These are phyloP conservation scores for Atta texana DNA, from an alignment of 1,140 invertebrate species.

Conservation along the genomic window DNA sequence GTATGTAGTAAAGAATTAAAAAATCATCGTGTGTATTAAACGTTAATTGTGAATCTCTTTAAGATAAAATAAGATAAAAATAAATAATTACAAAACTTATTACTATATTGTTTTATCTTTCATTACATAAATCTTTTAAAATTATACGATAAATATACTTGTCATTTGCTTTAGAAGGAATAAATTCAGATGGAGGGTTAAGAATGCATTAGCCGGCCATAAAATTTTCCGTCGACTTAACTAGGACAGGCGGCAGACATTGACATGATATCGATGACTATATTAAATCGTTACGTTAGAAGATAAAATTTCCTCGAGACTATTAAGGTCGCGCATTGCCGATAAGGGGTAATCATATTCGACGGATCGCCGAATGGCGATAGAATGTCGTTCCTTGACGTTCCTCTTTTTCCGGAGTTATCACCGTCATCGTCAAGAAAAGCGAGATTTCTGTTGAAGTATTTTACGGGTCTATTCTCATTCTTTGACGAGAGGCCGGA, in stretches of 20 bases:
- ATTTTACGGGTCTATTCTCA: conserved; percentile 30
- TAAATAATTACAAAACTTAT: background rate
- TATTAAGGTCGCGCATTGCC: conserved; percentile 48
- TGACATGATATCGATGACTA: conserved; percentile 21
- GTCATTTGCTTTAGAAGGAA: background rate
- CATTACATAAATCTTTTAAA: background rate
- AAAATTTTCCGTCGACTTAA: conserved; percentile 31
- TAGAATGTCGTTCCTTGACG: conserved; percentile 38
- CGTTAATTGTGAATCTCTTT: background rate
- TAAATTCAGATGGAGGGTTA: conserved; percentile 12
- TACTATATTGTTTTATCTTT: background rate
- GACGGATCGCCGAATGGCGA: conserved; percentile 33
- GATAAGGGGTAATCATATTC: conserved; percentile 51
- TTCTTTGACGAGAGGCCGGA: conserved; percentile 56
- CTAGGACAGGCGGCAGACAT: background rate
- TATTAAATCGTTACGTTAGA: conserved; percentile 48
- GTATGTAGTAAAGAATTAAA: no score
- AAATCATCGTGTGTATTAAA: no score
- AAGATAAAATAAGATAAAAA: background rate
- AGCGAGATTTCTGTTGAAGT: background rate
- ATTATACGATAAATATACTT: conserved; percentile 7
- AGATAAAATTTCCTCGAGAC: conserved; percentile 49
- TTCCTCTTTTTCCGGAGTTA: background rate
- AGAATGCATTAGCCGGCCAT: conserved; percentile 26
- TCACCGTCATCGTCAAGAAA: background rate